Evolutionary conservation across 2,888 invertebrate species (phyloP), one percentile per base, ranked within the genome.

Genomic region (Agriotes lineatus): DNA sequence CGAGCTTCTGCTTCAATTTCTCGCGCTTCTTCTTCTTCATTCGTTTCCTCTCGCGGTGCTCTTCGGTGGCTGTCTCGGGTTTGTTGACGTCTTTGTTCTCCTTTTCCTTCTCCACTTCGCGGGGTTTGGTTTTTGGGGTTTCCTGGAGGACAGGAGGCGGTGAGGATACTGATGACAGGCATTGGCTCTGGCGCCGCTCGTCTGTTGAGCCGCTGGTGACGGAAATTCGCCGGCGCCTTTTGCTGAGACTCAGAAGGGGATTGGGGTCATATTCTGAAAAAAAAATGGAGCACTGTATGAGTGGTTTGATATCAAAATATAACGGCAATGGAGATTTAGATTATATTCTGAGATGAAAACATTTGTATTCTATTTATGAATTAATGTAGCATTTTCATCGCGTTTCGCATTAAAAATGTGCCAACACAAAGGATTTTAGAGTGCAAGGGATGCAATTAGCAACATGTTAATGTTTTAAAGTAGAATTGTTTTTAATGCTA

Each of bases 201-300:
- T 90, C 90, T 73, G 89, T 89, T 39, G 88, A 87, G 48, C 87
- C 84, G 77, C 84, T 85, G 0, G 87, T 86, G 6, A 56, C 57
- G 12, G 92, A 92, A 2, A 91, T 90, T 69, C 93, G 89, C 72
- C 94, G 87, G 80, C 93, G 89, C 74, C 94, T 87, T 82, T 94
- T 94, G 25, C 92, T 91, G 68, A 94, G 83, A 5, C 92, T 91
- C 75, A 92, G 86, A 14, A 95, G 82, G 2, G 95, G 94, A 82
- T 95, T 94, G 1, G 91, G 90, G 83, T 95, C 93, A 79, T 94
- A 93, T 83, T 93, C 95, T 94, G 86, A 4, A 87, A 88, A 45
- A 12, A 3, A 22, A 20, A n/a, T n/a, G n/a, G n/a, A n/a, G n/a
- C n/a, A n/a, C n/a, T n/a, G n/a, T n/a, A n/a, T n/a, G n/a, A n/a